These are phyloP conservation scores for Torymus aiolomorphi DNA, from an alignment of 2,888 invertebrate species.

Conservation along the genomic window DNA sequence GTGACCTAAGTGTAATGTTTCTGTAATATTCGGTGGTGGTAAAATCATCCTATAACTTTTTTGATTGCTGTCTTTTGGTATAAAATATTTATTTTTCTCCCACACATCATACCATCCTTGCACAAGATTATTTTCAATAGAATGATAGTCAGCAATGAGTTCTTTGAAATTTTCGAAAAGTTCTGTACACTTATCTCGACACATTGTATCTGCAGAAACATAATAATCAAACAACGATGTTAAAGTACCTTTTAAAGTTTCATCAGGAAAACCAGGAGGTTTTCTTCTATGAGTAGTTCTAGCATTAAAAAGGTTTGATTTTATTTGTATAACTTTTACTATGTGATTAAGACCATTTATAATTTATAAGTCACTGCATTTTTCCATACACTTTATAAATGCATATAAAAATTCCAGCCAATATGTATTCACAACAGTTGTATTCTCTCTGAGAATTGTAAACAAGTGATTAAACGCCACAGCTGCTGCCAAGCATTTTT, in stretches of 20 bases:
- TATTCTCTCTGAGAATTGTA: conserved; percentile 79
- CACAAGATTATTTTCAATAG: conserved; percentile 75
- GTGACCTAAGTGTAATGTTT: conserved; percentile 97
- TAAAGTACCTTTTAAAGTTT: too few relatives aligned
- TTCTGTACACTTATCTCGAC: too few relatives aligned
- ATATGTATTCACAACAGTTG: conserved; percentile 78
- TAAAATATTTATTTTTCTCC: conserved; percentile 76
- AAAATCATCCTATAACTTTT: conserved; percentile 88
- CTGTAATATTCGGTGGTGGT: conserved; percentile 99
- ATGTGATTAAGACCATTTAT: conserved; percentile 79
- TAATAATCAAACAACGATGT: too few relatives aligned
- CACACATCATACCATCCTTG: conserved; percentile 77
- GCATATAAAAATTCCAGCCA: conserved; percentile 81
- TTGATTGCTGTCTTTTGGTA: conserved; percentile 66
- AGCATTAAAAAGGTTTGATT: too few relatives aligned
- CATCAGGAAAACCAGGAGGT: too few relatives aligned
- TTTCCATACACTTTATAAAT: conserved; percentile 80
- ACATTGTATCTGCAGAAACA: too few relatives aligned
- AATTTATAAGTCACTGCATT: conserved; percentile 77
- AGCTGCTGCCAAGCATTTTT: too few relatives aligned
- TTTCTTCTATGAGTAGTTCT: too few relatives aligned
- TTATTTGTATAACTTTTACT: conserved; percentile 78
- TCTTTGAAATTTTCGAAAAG: too few relatives aligned
- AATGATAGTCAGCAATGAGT: conserved; percentile 64
- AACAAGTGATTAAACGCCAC: too few relatives aligned